A percentile compares a stretch with the other conserved stretches of the same genome.
phyloP scores from a whole-genome alignment of 1,140 invertebrate species.

The Megalopta genalis region DNA sequence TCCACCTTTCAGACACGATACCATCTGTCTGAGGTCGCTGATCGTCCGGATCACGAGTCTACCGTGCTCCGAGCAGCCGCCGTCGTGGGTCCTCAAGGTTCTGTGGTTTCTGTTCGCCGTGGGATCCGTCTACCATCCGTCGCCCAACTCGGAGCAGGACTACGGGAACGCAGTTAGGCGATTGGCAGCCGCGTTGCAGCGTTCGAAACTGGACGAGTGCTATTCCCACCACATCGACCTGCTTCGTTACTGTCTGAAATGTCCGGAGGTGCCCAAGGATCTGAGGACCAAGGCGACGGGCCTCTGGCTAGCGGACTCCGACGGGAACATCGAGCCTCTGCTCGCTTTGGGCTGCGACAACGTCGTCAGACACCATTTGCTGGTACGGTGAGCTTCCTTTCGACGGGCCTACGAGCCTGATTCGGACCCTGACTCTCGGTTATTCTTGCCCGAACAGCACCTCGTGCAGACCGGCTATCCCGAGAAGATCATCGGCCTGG shows the following conservation, averaged over 20 bases:
- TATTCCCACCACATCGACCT: conserved; percentile 68
- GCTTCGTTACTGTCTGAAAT: conserved; percentile 54
- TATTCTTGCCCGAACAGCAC: conserved; percentile 16
- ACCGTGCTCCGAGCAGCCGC: not conserved
- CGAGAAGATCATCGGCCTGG: conserved; percentile 23
- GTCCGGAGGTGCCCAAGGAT: conserved; percentile 22
- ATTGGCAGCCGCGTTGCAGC: conserved; percentile 41
- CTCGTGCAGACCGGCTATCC: conserved; percentile 25
- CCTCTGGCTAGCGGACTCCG: conserved; percentile 56
- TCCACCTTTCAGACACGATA: conserved; percentile 30
- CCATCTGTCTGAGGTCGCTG: conserved; percentile 39
- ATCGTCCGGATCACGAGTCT: conserved; percentile 26
- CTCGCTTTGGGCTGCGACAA: conserved; percentile 31
- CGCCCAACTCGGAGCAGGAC: not conserved
- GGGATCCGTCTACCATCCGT: conserved; percentile 31
- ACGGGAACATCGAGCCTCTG: conserved; percentile 54
- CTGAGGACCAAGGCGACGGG: conserved; percentile 47
- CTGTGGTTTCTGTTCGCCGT: conserved; percentile 61
- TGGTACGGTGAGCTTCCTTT: conserved; percentile 27
- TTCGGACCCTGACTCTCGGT: not conserved
- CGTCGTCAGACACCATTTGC: conserved; percentile 39
- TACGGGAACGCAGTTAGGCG: conserved; percentile 38
- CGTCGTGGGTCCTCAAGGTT: conserved; percentile 48
- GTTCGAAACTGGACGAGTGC: conserved; percentile 49
- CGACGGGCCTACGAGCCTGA: too few species aligned